A percentile compares a stretch with the other conserved stretches of the same genome.
Conservation (phyloP, 2,888 invertebrate genomes). For the Brachynemurus nebulosus region DNA sequence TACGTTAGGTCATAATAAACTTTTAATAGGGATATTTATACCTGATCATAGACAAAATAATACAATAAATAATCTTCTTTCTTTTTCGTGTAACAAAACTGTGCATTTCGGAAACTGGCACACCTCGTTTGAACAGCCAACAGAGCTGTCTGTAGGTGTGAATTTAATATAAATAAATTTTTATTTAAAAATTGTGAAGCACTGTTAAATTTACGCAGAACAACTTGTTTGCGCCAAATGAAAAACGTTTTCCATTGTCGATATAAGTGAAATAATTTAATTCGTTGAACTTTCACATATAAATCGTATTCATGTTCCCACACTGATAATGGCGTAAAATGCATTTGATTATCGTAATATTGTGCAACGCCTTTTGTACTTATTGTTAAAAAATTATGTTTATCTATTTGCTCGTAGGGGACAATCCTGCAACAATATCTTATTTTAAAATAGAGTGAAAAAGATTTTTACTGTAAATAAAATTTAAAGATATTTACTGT, state of each 20-base stretch:
- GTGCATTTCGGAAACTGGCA: constrained; percentile 43
- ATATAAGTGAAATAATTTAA: constrained; percentile 52
- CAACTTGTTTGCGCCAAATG: constrained; percentile 62
- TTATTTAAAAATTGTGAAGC: constrained; percentile 40
- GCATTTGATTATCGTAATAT: constrained; percentile 53
- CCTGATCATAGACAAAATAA: constrained; percentile 57
- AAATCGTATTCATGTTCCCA: constrained; percentile 78
- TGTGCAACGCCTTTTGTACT: constrained; percentile 73
- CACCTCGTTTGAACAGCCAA: constrained; percentile 56
- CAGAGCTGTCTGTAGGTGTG: constrained; percentile 54
- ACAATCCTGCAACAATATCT: constrained; percentile 45
- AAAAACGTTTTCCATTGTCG: constrained; percentile 69
- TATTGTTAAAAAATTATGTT: constrained; percentile 63
- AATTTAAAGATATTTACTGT: too few relatives aligned
- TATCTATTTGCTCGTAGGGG: constrained; percentile 52
- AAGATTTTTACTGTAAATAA: not conserved
- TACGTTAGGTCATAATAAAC: too few relatives aligned
- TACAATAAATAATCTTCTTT: constrained; percentile 43
- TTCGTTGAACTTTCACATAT: constrained; percentile 61
- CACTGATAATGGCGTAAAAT: constrained; percentile 58
- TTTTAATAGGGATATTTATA: too few relatives aligned
- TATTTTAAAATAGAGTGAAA: not conserved
- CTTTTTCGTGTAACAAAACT: constrained; percentile 42
- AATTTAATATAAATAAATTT: constrained; percentile 60
- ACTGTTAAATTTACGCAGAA: constrained; percentile 48